phyloP scores from a whole-genome alignment of 2,797 vertebrate species.

The Oreochromis mossambicus region DNA sequence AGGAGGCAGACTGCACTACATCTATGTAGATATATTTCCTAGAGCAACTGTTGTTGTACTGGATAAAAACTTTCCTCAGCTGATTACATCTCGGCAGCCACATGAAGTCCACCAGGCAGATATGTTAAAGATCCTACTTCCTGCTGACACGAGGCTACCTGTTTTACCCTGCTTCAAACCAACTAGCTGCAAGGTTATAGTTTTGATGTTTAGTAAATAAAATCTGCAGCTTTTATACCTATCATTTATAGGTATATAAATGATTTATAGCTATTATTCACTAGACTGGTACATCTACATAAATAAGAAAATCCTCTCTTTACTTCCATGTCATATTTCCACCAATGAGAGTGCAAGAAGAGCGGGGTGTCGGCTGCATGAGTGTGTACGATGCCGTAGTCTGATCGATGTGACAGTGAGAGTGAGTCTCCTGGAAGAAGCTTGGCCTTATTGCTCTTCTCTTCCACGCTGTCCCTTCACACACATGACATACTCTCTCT shows the following conservation, averaged over 20 bases:
- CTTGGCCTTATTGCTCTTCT: slow-evolving; percentile 42
- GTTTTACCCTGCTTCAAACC: neutral
- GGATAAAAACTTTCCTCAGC: neutral
- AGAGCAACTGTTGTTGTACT: neutral
- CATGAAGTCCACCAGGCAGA: neutral
- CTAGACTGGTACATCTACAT: neutral
- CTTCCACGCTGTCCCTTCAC: slow-evolving; percentile 29
- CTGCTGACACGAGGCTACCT: neutral
- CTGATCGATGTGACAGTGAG: slow-evolving; percentile 58
- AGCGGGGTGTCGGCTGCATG: slow-evolving; percentile 32
- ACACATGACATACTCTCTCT: slow-evolving; percentile 32
- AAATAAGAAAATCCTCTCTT: neutral
- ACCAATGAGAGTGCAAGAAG: slow-evolving; percentile 11
- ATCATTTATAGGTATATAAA: neutral
- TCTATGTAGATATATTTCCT: neutral
- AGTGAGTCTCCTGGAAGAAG: slow-evolving; percentile 57
- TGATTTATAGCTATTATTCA: neutral
- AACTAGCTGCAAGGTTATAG: neutral
- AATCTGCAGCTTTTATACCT: neutral
- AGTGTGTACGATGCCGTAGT: slow-evolving; percentile 48
- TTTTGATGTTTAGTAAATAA: neutral
- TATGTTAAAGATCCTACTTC: too few relatives aligned
- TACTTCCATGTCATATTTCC: slow-evolving; percentile 3
- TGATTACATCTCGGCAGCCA: neutral
- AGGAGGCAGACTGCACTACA: neutral